Evolutionary conservation across 2,888 invertebrate species (phyloP).

Genomic region (Lamproptera curius): DNA sequence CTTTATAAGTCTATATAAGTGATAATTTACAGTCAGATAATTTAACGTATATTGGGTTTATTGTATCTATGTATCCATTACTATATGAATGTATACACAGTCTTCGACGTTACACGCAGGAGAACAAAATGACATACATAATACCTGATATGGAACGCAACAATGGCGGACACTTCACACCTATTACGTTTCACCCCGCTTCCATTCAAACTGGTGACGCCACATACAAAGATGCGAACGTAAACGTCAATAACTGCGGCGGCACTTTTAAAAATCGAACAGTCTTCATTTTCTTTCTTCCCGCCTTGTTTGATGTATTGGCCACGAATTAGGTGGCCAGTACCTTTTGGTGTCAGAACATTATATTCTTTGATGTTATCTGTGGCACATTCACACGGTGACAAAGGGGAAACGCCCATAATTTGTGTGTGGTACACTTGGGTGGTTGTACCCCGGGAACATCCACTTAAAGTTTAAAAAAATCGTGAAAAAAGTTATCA

Average conservation of each 20-base stretch:
- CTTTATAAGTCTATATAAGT: no score
- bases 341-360: constrained; percentile 48
- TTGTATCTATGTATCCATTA: neutral
- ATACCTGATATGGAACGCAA: constrained; percentile 56
- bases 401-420: constrained; percentile 71
- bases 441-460: constrained; percentile 45
- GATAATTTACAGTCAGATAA: no score
- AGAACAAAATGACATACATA: constrained; percentile 37
- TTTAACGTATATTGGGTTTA: no score
- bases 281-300: constrained; percentile 44
- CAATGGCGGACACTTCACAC: constrained; percentile 73
- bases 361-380: constrained; percentile 49
- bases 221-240: constrained; percentile 69
- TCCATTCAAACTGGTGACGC: constrained; percentile 66
- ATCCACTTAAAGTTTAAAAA: constrained; percentile 11
- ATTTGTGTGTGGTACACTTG: constrained; percentile 68
- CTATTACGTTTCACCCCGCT: constrained; percentile 66
- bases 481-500: no score
- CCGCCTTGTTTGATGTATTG: constrained; percentile 66
- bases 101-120: constrained; percentile 29
- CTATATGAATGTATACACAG: neutral
- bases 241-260: constrained; percentile 66
- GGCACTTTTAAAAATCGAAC: constrained; percentile 42
- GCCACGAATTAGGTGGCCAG: constrained; percentile 70
- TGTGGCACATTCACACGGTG: constrained; percentile 55